Conservation (phyloP, 2,888 invertebrate genomes). For the Gortyna flavago region DNA sequence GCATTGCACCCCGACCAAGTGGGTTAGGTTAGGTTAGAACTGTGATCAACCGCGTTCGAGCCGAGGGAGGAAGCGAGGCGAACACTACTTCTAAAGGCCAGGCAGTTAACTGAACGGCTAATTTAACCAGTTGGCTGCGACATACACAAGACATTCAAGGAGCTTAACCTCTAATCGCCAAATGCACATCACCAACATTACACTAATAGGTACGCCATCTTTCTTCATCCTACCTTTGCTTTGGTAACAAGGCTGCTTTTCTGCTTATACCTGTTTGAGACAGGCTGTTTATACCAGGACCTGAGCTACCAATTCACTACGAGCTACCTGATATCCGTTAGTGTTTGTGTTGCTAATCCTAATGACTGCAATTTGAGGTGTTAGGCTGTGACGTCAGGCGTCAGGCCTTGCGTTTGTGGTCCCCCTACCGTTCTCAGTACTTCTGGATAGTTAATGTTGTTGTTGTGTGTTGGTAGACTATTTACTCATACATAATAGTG, state of each 20-base stretch:
- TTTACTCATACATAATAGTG: background rate
- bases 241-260: background rate
- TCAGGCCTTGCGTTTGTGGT: slow-evolving; percentile 43
- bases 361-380: slow-evolving; percentile 61
- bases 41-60: too few relatives aligned
- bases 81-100: too few relatives aligned
- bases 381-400: slow-evolving; percentile 41
- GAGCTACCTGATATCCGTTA: slow-evolving; percentile 45
- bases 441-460: slow-evolving; percentile 46
- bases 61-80: too few relatives aligned
- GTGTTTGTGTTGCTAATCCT: slow-evolving; percentile 55
- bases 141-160: slow-evolving; percentile 3
- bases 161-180: slow-evolving; percentile 11
- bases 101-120: too few relatives aligned
- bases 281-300: slow-evolving; percentile 19
- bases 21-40: too few relatives aligned
- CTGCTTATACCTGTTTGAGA: slow-evolving; percentile 1
- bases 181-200: background rate
- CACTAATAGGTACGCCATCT: slow-evolving; percentile 4
- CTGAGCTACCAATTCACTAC: slow-evolving; percentile 56
- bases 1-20: too few relatives aligned
- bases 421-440: slow-evolving; percentile 16
- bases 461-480: background rate
- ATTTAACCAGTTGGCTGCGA: too few relatives aligned
- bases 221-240: background rate